Evolutionary conservation across 2,888 invertebrate genomes (phyloP).

Genomic region (Prosapia bicincta): DNA sequence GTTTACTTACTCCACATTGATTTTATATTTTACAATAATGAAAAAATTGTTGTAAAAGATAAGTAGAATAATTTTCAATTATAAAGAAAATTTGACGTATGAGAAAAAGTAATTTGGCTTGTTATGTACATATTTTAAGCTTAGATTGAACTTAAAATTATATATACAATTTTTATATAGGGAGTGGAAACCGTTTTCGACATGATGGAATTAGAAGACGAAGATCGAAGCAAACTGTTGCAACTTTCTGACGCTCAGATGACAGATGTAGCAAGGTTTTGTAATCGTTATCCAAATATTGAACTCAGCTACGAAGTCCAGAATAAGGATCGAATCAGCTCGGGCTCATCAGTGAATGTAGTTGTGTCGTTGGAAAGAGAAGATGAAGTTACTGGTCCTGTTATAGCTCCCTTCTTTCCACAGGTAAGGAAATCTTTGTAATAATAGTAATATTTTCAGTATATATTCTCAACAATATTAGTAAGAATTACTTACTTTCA

Average conservation of each 20-base stretch:
- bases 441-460: too few relatives aligned
- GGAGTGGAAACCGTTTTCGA: constrained; percentile 91
- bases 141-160: too few relatives aligned
- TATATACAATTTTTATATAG: constrained; percentile 44
- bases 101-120: too few relatives aligned
- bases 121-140: too few relatives aligned
- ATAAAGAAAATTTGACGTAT: too few relatives aligned
- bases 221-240: constrained; percentile 70
- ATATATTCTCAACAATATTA: too few relatives aligned
- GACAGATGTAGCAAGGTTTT: constrained; percentile 98
- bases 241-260: constrained; percentile 84
- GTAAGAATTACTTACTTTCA: too few relatives aligned
- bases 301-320: constrained; percentile 62
- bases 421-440: constrained; percentile 60
- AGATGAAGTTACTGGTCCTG: constrained; percentile 94
- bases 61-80: too few relatives aligned
- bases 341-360: constrained; percentile 85
- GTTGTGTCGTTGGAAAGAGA: constrained; percentile 91
- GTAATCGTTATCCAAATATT: constrained; percentile 98
- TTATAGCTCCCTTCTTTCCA: constrained; percentile 98
- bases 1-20: too few relatives aligned
- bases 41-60: too few relatives aligned
- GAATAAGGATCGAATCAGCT: constrained; percentile 70
- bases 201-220: constrained; percentile 93
- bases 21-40: too few relatives aligned